Conservation (phyloP, 35 echinoderm and acorn worm species). For the Amphiura filiformis region DNA sequence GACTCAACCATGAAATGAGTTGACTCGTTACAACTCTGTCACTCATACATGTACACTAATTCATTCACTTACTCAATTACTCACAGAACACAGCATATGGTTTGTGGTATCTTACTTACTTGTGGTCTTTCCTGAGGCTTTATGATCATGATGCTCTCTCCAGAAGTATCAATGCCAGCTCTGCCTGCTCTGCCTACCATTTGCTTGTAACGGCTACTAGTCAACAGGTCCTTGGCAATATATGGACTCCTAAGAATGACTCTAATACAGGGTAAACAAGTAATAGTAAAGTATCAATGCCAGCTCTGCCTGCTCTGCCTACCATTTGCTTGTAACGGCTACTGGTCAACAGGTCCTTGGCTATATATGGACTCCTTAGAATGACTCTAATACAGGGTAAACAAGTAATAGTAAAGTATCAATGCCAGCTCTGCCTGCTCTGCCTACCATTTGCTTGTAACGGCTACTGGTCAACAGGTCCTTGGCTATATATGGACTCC, state of each 20-base stretch:
- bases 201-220: conserved; percentile 77
- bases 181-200: conserved; percentile 89
- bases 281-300: conserved; percentile 75
- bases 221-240: conserved; percentile 76
- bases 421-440: conserved; percentile 80
- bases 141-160: conserved; percentile 88
- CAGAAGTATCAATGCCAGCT: conserved; percentile 78
- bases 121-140: conserved; percentile 61
- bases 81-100: too few relatives aligned
- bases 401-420: too few relatives aligned
- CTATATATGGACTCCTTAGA: conserved; percentile 88
- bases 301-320: conserved; percentile 79
- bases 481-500: conserved; percentile 85
- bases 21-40: too few relatives aligned
- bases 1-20: too few relatives aligned
- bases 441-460: conserved; percentile 93
- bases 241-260: conserved; percentile 87
- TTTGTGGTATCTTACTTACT: conserved; percentile 46
- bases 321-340: conserved; percentile 96
- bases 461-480: conserved; percentile 65
- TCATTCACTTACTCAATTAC: too few relatives aligned
- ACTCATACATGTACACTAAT: too few relatives aligned
- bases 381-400: conserved; percentile 58
- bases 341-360: conserved; percentile 57
- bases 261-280: conserved; percentile 28